Evolutionary conservation across 92 coral and sea anemone genomes (phyloP).

Genomic region (Actinostola sp.): DNA sequence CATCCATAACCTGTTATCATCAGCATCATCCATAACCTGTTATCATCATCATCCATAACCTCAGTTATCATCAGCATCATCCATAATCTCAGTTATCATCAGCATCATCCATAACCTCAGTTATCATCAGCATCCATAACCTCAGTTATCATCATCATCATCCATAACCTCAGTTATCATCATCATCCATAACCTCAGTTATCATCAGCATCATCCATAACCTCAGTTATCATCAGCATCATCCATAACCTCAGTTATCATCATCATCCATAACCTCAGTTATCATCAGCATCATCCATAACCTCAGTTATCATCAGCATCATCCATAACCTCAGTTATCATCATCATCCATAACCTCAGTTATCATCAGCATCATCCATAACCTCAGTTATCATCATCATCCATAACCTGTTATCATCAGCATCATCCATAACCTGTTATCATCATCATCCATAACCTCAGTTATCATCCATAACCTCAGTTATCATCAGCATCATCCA

Average conservation of each 20-base stretch:
- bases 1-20: no score
- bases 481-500: no score
- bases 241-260: background rate
- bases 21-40: background rate
- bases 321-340: no score
- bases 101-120: background rate
- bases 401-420: no score
- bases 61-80: background rate
- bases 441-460: no score
- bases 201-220: background rate
- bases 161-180: background rate
- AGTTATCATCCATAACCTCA: no score
- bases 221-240: background rate
- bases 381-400: no score
- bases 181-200: background rate
- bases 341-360: no score
- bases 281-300: no score
- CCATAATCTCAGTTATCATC: background rate
- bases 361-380: no score
- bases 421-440: no score
- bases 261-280: background rate
- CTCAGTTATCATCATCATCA: slow-evolving; percentile 4
- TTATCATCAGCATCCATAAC: slow-evolving; percentile 8
- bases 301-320: no score
- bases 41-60: slow-evolving; percentile 3